Evolutionary conservation across 2,113 vertebrate genomes (phyloP).

Genomic region (Etheostoma cragini): DNA sequence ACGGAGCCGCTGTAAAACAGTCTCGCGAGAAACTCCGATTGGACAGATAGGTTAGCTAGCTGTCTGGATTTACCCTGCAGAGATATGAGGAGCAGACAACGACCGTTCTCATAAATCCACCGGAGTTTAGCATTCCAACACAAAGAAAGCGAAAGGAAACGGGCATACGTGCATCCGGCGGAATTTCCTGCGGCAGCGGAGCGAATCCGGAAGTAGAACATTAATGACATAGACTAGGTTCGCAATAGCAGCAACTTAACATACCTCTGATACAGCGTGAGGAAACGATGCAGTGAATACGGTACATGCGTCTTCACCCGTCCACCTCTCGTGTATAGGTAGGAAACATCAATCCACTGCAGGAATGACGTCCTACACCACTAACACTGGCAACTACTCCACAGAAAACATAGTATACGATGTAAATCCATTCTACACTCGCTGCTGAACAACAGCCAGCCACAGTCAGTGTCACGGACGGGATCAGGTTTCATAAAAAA

Average conservation of each 20-base stretch:
- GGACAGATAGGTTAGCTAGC: too few species aligned
- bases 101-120: too few species aligned
- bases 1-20: too few species aligned
- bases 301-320: not conserved
- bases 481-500: not conserved
- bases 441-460: not conserved
- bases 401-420: not conserved
- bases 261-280: not conserved
- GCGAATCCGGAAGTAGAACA: too few species aligned
- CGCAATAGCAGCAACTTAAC: not conserved
- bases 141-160: too few species aligned
- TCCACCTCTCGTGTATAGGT: not conserved
- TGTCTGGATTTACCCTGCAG: too few species aligned
- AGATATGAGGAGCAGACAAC: too few species aligned
- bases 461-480: not conserved
- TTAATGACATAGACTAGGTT: too few species aligned
- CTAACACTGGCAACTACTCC: not conserved
- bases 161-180: too few species aligned
- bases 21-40: too few species aligned
- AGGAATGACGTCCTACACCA: not conserved
- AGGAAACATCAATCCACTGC: not conserved
- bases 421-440: not conserved
- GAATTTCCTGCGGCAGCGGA: too few species aligned
- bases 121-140: too few species aligned
- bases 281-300: not conserved